Evolutionary conservation across 2,888 invertebrate genomes (phyloP).

Genomic region (Criorhina ranunculi): DNA sequence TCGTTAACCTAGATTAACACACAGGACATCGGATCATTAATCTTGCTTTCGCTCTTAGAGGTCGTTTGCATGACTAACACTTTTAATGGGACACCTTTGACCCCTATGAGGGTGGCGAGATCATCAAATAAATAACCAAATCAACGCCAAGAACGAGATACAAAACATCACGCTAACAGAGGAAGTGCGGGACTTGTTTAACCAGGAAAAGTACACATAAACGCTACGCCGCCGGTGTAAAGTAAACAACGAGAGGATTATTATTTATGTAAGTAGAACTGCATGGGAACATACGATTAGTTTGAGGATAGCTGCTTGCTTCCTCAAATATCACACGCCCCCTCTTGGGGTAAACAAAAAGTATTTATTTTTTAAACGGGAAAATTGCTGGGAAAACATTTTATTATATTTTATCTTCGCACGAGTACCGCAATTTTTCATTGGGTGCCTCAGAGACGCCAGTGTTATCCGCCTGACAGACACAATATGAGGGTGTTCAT

Average conservation of each 20-base stretch:
- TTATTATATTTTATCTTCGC: conserved; percentile 56
- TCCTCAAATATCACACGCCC: conserved; percentile 28
- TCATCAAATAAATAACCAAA: conserved; percentile 25
- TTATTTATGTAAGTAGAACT: conserved; percentile 54
- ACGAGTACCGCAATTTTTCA: conserved; percentile 42
- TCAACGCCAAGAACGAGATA: conserved; percentile 20
- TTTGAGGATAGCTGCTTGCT: conserved; percentile 6
- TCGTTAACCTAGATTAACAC: conserved; percentile 58
- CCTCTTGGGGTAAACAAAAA: conserved; percentile 60
- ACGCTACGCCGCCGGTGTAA: conserved; percentile 44
- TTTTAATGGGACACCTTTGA: conserved; percentile 57
- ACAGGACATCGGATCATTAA: conserved; percentile 49
- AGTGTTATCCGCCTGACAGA: conserved; percentile 28
- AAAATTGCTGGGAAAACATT: conserved; percentile 54
- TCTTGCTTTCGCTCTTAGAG: conserved; percentile 38
- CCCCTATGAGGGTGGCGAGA: conserved; percentile 4
- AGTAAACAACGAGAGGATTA: conserved; percentile 44
- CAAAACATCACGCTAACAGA: conserved; percentile 22
- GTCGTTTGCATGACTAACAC: conserved; percentile 3
- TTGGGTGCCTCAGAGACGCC: neutral
- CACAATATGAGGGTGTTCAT: conserved; percentile 1
- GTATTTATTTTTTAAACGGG: conserved; percentile 60
- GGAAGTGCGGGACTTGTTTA: conserved; percentile 40
- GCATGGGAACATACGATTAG: conserved; percentile 31
- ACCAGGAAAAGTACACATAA: conserved; percentile 36